Evolutionary conservation across 2,797 vertebrate species (phyloP).

Genomic region (Margarornis squamiger): DNA sequence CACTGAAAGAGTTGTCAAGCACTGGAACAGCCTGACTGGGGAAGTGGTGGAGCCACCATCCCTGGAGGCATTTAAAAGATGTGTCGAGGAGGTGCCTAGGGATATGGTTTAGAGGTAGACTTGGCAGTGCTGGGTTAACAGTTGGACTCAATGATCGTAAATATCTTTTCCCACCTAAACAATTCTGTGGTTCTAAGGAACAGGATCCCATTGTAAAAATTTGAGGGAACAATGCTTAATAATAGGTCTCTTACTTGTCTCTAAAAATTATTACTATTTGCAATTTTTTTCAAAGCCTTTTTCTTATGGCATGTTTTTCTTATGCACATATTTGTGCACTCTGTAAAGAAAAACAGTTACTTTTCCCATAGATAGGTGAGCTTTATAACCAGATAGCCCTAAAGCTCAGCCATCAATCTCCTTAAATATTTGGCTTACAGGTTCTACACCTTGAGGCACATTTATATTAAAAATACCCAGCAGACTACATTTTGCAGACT

Average conservation of each 20-base stretch:
- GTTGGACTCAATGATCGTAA: not conserved
- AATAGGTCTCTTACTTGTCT: not conserved
- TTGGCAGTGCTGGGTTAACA: not conserved
- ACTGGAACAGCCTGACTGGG: not conserved
- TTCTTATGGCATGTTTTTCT: not conserved
- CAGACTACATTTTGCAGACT: not conserved
- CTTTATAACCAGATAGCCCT: not conserved
- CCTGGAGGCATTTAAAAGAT: not conserved
- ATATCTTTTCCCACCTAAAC: not conserved
- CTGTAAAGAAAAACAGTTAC: not conserved
- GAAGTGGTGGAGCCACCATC: too few relatives aligned
- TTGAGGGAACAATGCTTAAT: not conserved
- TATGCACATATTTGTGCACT: not conserved
- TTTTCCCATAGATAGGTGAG: not conserved
- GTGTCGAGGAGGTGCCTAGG: not conserved
- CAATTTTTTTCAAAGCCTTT: not conserved
- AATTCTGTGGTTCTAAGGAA: not conserved
- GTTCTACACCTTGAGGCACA: not conserved
- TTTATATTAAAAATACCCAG: not conserved
- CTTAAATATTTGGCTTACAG: not conserved
- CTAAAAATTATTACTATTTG: not conserved
- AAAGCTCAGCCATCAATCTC: not conserved
- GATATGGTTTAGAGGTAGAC: not conserved
- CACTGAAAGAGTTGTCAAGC: not conserved
- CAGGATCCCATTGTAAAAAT: not conserved